A percentile compares a stretch with the other conserved stretches of the same genome.
These are phyloP conservation scores for Syrphus vitripennis DNA, from an alignment of 2,888 invertebrate genomes.

Conservation along the genomic window DNA sequence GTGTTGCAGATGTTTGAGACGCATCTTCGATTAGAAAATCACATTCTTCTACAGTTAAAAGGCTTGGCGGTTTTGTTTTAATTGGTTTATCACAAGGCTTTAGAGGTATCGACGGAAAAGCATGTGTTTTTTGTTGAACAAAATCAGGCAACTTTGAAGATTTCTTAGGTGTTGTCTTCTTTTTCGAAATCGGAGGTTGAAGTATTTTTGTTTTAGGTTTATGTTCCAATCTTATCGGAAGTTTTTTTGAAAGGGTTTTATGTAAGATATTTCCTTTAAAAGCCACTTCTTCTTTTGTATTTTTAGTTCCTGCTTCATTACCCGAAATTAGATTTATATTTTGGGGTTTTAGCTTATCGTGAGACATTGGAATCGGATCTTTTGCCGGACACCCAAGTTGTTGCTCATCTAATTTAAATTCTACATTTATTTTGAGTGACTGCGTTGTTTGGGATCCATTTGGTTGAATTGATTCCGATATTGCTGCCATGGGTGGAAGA, in stretches of 20 bases:
- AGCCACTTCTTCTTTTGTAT: background rate
- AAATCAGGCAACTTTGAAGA: conserved; percentile 11
- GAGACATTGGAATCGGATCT: background rate
- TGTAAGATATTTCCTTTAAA: background rate
- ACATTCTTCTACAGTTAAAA: conserved; percentile 10
- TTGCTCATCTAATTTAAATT: background rate
- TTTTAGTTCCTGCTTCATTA: background rate
- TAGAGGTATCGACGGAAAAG: conserved; percentile 36
- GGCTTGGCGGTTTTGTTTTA: background rate
- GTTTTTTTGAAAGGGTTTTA: background rate
- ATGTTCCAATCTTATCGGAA: background rate
- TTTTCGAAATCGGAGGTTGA: background rate
- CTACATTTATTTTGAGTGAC: background rate
- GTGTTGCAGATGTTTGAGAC: background rate
- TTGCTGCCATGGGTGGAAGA: background rate
- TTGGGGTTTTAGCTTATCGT: too few relatives aligned
- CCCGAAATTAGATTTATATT: background rate
- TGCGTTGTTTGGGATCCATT: background rate
- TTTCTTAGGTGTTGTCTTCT: conserved; percentile 13
- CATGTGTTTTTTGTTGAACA: conserved; percentile 45
- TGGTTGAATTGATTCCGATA: background rate
- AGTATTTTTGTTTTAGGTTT: background rate
- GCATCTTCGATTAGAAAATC: conserved; percentile 30
- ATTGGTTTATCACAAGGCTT: background rate
- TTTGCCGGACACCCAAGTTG: background rate